Evolutionary conservation across 2,797 vertebrate genomes (phyloP), one percentile per base, ranked within the genome.

Genomic region (Allobates femoralis): DNA sequence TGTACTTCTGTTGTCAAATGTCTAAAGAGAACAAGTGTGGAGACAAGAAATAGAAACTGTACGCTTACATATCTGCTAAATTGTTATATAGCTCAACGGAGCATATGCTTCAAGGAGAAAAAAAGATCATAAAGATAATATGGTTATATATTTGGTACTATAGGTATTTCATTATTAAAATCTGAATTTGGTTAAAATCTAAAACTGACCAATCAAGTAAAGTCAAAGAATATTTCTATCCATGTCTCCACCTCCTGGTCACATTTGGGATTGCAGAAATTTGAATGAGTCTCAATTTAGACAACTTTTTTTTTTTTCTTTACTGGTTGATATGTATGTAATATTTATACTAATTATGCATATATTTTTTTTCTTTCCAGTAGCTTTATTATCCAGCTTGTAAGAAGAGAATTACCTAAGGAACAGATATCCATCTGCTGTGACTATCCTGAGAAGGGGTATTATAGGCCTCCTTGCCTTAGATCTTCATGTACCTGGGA

Each of bases 401-500:
- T 51, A 69, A 80, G 77, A 76, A 80, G 30, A 34, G 76, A 53
- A n/a, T 71, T 37, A 28, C 67, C 56, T 64, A 50, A 84, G 77
- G 67, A 80, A 81, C 74, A 76, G 55, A 34, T 60, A 62, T 82
- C 84, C 73, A 79, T 53, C 64, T 71, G 79, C 86, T 62, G 66
- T 18, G 46, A 50, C 74, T 81, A 71, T 56, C 82, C 50, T 32
- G 71, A 62, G 83, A 81, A 90, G 87, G 83, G 85, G 88, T 86
- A 90, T 89, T 41, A 86, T 85, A 80, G 89, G 89, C 73, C 34
- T 91, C 86, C 90, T 90, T 90, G 89, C 92, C 92, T 90, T 90
- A 91, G 89, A 90, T 88, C 90, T 73, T 15, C 87, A 75, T 79
- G 79, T 89, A 90, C 89, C 62, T 92, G 89, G 90, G 91, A 89